Evolutionary conservation across 2,113 vertebrate genomes (phyloP).

Genomic region (Lepus timidus): DNA sequence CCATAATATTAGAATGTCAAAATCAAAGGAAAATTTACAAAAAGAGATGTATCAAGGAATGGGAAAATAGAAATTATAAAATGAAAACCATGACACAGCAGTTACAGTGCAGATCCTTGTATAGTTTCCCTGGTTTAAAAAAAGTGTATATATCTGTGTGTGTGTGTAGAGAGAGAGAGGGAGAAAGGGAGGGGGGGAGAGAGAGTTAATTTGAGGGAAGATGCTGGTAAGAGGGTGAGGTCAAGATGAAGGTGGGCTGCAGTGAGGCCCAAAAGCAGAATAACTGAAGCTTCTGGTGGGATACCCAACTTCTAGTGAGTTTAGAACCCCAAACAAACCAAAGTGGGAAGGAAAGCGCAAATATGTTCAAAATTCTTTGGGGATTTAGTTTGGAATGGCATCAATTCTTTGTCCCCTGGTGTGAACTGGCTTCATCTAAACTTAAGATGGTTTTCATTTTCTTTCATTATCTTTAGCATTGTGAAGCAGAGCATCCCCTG

Average conservation of each 20-base stretch:
- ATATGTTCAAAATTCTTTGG: not conserved
- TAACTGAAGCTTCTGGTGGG: not conserved
- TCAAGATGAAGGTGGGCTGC: not conserved
- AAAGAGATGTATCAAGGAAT: not conserved
- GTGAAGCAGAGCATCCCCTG: not conserved
- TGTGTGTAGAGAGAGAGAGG: too few relatives aligned
- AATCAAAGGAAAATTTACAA: not conserved
- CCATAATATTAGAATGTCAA: not conserved
- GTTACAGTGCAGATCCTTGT: not conserved
- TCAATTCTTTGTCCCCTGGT: conserved; percentile 39
- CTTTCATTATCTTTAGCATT: not conserved
- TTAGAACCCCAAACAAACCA: conserved; percentile 6
- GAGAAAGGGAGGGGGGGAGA: not conserved
- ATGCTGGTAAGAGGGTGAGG: not conserved
- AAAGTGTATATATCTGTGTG: not conserved
- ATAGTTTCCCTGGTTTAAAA: not conserved
- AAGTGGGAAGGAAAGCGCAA: not conserved
- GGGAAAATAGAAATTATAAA: not conserved
- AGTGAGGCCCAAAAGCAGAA: not conserved
- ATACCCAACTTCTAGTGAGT: not conserved
- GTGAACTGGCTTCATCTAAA: not conserved
- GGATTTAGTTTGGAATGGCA: conserved; percentile 30
- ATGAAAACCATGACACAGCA: not conserved
- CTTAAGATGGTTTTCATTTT: not conserved
- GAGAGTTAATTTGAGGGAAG: not conserved